Evolutionary conservation across 2,888 invertebrate species (phyloP).

Genomic region (Tortricodes alternella): DNA sequence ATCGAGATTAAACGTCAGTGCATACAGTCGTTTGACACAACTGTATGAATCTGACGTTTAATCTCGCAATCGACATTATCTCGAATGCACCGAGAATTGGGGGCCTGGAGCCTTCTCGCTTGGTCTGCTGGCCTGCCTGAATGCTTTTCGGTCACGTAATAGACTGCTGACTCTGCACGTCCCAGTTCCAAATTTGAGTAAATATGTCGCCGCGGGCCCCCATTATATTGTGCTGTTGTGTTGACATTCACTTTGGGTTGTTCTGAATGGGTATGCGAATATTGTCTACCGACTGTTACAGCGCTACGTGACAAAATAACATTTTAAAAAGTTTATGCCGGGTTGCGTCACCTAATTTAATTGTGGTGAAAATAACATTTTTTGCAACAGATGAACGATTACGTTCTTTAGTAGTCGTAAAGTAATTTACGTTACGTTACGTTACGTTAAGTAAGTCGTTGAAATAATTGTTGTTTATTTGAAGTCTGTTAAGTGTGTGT

Average conservation of each 20-base stretch:
- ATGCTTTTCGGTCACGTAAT: constrained; percentile 75
- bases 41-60: too few species aligned
- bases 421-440: constrained; percentile 4
- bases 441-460: too few species aligned
- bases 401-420: constrained; percentile 4
- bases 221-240: constrained; percentile 60
- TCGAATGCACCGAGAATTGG: too few species aligned
- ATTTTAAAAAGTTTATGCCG: constrained; percentile 20
- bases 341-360: constrained; percentile 9
- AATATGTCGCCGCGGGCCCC: constrained; percentile 63
- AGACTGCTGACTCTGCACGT: constrained; percentile 68
- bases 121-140: constrained; percentile 40
- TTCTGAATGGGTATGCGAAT: constrained; percentile 55
- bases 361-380: constrained; percentile 11
- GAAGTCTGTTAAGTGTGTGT: too few species aligned
- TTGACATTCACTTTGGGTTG: constrained; percentile 61
- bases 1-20: too few species aligned
- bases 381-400: constrained; percentile 1
- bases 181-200: constrained; percentile 73
- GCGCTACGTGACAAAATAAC: constrained; percentile 32
- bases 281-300: constrained; percentile 48
- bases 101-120: constrained; percentile 12
- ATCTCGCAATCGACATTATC: too few species aligned
- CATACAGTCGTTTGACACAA: too few species aligned
- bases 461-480: too few species aligned